Evolutionary conservation across 2,888 invertebrate genomes (phyloP).

Genomic region (Idaea biselata): DNA sequence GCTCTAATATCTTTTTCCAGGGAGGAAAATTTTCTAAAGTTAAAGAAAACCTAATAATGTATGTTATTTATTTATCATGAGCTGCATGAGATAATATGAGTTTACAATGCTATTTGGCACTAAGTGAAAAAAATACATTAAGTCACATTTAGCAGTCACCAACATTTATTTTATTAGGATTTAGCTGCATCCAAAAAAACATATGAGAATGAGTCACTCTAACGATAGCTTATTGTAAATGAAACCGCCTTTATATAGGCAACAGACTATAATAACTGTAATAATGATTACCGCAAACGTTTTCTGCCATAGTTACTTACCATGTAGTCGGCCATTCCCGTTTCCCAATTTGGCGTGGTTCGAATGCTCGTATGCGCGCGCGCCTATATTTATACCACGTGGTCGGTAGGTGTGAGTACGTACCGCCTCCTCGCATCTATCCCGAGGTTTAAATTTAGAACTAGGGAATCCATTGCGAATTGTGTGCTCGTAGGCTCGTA

Average conservation of each 20-base stretch:
- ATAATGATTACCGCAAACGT: conserved; percentile 1
- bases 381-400: conserved; percentile 74
- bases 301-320: neutral
- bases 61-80: too few relatives aligned
- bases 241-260: neutral
- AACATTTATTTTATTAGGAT: neutral
- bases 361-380: conserved; percentile 62
- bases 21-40: too few relatives aligned
- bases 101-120: too few relatives aligned
- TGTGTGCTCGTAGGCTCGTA: conserved; percentile 39
- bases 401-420: conserved; percentile 38
- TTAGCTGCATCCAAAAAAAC: neutral
- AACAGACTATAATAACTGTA: neutral
- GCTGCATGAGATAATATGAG: too few relatives aligned
- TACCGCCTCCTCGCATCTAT: conserved; percentile 39
- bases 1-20: too few relatives aligned
- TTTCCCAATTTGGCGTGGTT: conserved; percentile 72
- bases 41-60: too few relatives aligned
- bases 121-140: too few relatives aligned
- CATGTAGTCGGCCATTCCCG: conserved; percentile 42
- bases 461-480: conserved; percentile 69
- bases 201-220: neutral
- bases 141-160: neutral
- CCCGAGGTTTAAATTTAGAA: conserved; percentile 66
- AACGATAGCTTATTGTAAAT: neutral